Evolutionary conservation across 92 coral and sea anemone genomes (phyloP).

Genomic region (Micromussa lordhowensis): DNA sequence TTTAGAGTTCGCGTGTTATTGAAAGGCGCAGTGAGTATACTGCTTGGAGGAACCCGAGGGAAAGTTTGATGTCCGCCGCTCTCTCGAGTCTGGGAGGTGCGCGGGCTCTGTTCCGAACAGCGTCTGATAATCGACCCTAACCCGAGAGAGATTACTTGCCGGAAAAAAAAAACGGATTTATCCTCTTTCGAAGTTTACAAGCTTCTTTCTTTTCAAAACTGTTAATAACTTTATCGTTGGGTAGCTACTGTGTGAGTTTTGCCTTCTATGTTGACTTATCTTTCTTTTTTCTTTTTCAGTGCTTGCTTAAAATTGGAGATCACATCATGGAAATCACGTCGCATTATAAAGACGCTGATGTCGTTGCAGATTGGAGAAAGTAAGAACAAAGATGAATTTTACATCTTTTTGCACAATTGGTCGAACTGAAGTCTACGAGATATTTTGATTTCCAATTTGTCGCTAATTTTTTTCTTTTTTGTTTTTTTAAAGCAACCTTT

Average conservation of each 20-base stretch:
- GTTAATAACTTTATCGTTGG: too few relatives aligned
- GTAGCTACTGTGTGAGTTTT: too few relatives aligned
- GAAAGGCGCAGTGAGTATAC: background rate
- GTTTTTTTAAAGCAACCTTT: constrained; percentile 72
- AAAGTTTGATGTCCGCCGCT: too few relatives aligned
- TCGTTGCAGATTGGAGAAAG: constrained; percentile 93
- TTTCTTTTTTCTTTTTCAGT: constrained; percentile 43
- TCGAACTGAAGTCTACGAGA: background rate
- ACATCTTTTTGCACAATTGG: background rate
- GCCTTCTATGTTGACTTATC: background rate
- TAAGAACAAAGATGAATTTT: background rate
- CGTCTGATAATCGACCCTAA: too few relatives aligned
- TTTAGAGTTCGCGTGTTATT: too few relatives aligned
- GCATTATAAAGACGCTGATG: constrained; percentile 83
- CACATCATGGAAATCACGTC: constrained; percentile 92
- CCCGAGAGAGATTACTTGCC: too few relatives aligned
- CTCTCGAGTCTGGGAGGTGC: too few relatives aligned
- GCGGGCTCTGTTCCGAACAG: too few relatives aligned
- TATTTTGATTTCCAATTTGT: background rate
- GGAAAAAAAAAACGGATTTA: too few relatives aligned
- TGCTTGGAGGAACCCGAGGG: too few relatives aligned
- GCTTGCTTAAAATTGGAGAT: constrained; percentile 95
- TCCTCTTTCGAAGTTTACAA: too few relatives aligned
- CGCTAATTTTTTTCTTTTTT: background rate
- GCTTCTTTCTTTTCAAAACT: too few relatives aligned